phyloP scores from a whole-genome alignment of 2,113 vertebrate genomes.

The human region DNA sequence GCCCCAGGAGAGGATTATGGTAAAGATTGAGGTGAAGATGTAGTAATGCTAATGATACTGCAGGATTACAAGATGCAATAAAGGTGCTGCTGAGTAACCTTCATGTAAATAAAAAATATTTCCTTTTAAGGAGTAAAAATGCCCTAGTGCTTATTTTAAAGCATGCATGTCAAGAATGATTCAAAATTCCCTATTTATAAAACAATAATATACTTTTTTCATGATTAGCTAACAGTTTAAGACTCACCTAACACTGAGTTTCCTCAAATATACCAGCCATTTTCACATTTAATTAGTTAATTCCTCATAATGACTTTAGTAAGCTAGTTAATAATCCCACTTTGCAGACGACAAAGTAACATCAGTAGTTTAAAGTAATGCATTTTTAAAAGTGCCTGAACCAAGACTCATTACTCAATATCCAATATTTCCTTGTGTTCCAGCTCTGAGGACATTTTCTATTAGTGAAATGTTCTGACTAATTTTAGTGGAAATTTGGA shows the following conservation, averaged over 20 bases:
- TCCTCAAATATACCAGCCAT: not conserved
- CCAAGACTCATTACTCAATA: not conserved
- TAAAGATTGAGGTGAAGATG: not conserved
- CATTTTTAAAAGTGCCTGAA: slow-evolving; percentile 18
- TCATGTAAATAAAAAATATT: not conserved
- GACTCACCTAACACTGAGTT: not conserved
- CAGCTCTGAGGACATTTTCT: not conserved
- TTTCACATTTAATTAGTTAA: slow-evolving; percentile 26
- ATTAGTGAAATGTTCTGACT: not conserved
- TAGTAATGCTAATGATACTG: not conserved
- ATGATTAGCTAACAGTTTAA: not conserved
- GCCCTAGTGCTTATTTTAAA: not conserved
- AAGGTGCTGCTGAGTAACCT: not conserved
- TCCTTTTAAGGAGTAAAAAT: not conserved
- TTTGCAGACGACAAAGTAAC: not conserved
- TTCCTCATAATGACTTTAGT: not conserved
- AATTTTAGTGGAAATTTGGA: not conserved
- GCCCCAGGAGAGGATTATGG: not conserved
- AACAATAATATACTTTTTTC: not conserved
- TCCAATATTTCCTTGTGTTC: not conserved
- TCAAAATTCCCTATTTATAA: not conserved
- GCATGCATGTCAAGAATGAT: not conserved
- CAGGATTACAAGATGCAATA: not conserved
- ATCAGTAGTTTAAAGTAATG: not conserved
- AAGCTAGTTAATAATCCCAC: not conserved